Evolutionary conservation across 2,797 vertebrate species (phyloP).

Genomic region (Scyliorhinus canicula): DNA sequence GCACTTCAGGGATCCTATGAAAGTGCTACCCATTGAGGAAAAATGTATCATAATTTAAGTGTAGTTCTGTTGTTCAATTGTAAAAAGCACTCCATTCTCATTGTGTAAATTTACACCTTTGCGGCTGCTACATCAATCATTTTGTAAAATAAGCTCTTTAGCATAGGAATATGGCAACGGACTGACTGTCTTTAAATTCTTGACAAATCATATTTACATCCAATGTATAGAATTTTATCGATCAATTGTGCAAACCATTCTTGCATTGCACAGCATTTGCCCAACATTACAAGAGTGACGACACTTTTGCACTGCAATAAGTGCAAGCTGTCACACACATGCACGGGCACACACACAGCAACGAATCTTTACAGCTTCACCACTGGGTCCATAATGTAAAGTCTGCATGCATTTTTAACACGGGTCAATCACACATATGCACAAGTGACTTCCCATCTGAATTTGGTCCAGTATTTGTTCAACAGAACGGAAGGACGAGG

Average conservation of each 20-base stretch:
- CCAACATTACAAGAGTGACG: neutral
- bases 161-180: neutral
- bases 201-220: neutral
- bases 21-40: neutral
- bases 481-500: neutral
- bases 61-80: neutral
- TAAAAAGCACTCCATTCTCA: neutral
- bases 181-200: neutral
- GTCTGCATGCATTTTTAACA: neutral
- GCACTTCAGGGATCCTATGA: no score
- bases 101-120: neutral
- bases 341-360: neutral
- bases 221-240: neutral
- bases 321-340: neutral
- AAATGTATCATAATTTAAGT: neutral
- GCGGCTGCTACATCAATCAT: neutral
- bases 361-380: no score
- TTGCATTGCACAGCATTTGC: neutral
- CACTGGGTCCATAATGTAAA: neutral
- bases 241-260: neutral
- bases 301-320: neutral
- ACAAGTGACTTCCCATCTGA: neutral
- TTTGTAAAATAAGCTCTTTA: neutral
- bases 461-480: neutral
- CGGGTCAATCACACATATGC: neutral